phyloP scores from a whole-genome alignment of 92 coral and sea anemone species.

The Muricea muricata region DNA sequence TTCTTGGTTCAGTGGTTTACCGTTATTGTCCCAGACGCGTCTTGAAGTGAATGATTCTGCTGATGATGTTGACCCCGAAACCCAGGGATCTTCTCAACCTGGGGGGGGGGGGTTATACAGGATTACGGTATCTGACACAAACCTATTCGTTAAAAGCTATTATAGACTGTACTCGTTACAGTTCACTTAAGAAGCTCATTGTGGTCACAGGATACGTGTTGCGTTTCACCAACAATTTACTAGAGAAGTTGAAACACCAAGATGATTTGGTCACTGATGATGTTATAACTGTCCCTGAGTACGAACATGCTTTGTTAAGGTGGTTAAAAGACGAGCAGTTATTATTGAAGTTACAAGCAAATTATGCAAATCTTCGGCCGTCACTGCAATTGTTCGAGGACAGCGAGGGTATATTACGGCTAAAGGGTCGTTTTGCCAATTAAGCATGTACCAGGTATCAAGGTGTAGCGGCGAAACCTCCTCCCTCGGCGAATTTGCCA shows the following conservation, averaged over 20 bases:
- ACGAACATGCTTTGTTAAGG: background rate
- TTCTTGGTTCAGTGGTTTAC: background rate
- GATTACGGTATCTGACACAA: too few relatives aligned
- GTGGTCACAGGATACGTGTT: background rate
- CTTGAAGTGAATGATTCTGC: too few relatives aligned
- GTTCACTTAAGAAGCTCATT: background rate
- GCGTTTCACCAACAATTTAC: conserved; percentile 43
- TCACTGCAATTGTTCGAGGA: conserved; percentile 13
- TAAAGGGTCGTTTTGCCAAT: conserved; percentile 12
- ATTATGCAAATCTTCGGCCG: background rate
- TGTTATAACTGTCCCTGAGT: conserved; percentile 5
- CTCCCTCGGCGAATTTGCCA: too few relatives aligned
- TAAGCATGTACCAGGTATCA: too few relatives aligned
- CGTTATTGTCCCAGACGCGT: background rate
- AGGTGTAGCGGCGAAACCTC: too few relatives aligned
- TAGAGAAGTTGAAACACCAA: conserved; percentile 1
- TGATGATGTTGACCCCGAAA: too few relatives aligned
- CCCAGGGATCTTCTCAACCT: too few relatives aligned
- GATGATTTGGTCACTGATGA: background rate
- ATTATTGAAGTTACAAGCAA: background rate
- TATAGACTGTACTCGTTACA: background rate
- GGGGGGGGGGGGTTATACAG: too few relatives aligned
- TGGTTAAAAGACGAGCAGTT: conserved; percentile 14
- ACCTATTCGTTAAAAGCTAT: background rate
- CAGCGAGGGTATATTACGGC: background rate